Evolutionary conservation across 2,113 vertebrate genomes (phyloP).

Genomic region (Myocastor coypus): DNA sequence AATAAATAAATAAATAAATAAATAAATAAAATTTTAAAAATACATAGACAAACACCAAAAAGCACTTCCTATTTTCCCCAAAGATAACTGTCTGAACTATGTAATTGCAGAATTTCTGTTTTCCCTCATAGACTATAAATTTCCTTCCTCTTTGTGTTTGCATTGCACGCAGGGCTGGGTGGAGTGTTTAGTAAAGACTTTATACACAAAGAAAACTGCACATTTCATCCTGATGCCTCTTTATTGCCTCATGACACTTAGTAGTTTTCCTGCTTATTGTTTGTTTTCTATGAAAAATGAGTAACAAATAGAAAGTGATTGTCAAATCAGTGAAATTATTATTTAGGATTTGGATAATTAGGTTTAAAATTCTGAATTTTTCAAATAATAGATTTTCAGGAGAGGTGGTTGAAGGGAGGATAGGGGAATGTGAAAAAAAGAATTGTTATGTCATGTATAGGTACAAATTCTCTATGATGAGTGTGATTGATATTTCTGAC

Average conservation of each 20-base stretch:
- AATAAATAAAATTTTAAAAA: too few species aligned
- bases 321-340: conserved; percentile 52
- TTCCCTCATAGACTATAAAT: background rate
- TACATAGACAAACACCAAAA: background rate
- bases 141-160: background rate
- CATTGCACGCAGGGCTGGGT: background rate
- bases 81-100: conserved; percentile 2
- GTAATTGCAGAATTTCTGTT: conserved; percentile 40
- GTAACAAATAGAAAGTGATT: conserved; percentile 40
- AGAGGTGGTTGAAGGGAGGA: too few species aligned
- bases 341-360: conserved; percentile 27
- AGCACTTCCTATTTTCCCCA: conserved; percentile 23
- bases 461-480: too few species aligned
- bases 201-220: conserved; percentile 4
- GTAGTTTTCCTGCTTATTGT: conserved; percentile 31
- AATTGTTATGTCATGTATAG: too few species aligned
- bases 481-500: too few species aligned
- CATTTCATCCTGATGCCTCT: background rate
- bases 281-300: conserved; percentile 39
- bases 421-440: too few species aligned
- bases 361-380: background rate
- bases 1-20: too few species aligned
- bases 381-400: background rate
- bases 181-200: conserved; percentile 44
- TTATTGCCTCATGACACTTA: conserved; percentile 6